Conservation (phyloP, 2,797 vertebrate genomes). For the Centroberyx gerrardi region DNA sequence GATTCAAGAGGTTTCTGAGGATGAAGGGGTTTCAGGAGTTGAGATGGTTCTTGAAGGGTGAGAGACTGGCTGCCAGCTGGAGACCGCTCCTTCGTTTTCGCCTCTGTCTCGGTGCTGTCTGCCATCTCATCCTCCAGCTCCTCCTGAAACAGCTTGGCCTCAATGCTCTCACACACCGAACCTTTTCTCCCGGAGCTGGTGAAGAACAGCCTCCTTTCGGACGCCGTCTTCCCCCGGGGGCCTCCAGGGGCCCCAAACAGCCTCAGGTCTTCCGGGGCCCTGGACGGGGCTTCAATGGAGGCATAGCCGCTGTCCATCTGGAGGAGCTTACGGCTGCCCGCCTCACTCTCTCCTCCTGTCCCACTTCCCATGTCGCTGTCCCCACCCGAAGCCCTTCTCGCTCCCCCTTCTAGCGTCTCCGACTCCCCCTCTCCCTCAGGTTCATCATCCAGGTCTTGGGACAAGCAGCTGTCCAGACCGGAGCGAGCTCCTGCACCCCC, state of each 20-base stretch:
- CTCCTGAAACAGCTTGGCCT: conserved; percentile 84
- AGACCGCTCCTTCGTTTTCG: conserved; percentile 42
- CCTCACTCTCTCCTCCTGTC: conserved; percentile 82
- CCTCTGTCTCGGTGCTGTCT: conserved; percentile 54
- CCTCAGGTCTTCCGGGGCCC: conserved; percentile 87
- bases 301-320: conserved; percentile 99
- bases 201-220: conserved; percentile 91
- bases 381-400: conserved; percentile 65
- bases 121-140: conserved; percentile 84
- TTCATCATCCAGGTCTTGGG: conserved; percentile 89
- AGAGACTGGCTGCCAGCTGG: conserved; percentile 37
- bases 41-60: conserved; percentile 62
- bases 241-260: conserved; percentile 82
- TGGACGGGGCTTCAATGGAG: conserved; percentile 94
- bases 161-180: conserved; percentile 92
- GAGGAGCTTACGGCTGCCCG: conserved; percentile 91
- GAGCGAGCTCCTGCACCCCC: conserved; percentile 79
- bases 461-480: conserved; percentile 80
- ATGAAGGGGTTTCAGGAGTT: conserved; percentile 55
- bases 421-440: conserved; percentile 79
- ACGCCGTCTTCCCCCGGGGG: conserved; percentile 88
- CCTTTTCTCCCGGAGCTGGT: conserved; percentile 89
- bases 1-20: conserved; percentile 65
- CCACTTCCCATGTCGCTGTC: conserved; percentile 65
- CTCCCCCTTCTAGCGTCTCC: conserved; percentile 49